Base-by-base conservation (phyloP, 2,797 vertebrate genomes). In the Apogon talboti region DNA sequence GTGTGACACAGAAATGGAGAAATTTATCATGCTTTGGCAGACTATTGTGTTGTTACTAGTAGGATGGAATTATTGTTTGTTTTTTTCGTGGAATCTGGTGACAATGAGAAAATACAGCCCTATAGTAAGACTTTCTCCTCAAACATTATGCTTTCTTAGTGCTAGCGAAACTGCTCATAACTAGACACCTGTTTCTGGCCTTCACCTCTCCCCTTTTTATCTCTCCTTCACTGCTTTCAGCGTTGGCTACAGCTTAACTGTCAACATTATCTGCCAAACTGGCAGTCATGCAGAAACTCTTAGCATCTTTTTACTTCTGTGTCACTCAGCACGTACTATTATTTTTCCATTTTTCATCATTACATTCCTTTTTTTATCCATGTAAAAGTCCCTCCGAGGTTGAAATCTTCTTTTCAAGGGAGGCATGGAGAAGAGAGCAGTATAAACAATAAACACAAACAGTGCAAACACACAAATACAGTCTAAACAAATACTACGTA, bases 211-310 rank as follows among this genome's bases (percentile, higher is more conserved):
- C 52, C 21, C 24, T 57, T 42, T 19, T 30, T 37, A 43, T 76
- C 63, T 64, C 43, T 38, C 56, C 11, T 50, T 56, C 53, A 71
- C 35, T 69, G 48, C 35, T 49, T 62, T 64, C 56, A 33, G 30
- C 16, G 11, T 21, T 57, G 33, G 28, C 37, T 28, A 28, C 24
- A 28, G 24, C 24, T 28, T 28, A 73, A 61, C 60, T 80, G 70
- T 71, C 78, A 74, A 35, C 56, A 21, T 57, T 62, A 55, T 81
- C 71, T 59, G 58, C 57, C 12, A 67, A 67, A 56, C 74, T 77
- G 57, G 60, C 43, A 56, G 56, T 33, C 35, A 30, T 58, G 42
- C 66, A 54, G 49, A 44, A 54, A 50, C 51, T 58, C 47, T 68
- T 38, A 21, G 15, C 24, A 28, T 46, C 41, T 63, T 40, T 55